Conservation (phyloP, 2,113 vertebrate species). For the Alouatta palliata region DNA sequence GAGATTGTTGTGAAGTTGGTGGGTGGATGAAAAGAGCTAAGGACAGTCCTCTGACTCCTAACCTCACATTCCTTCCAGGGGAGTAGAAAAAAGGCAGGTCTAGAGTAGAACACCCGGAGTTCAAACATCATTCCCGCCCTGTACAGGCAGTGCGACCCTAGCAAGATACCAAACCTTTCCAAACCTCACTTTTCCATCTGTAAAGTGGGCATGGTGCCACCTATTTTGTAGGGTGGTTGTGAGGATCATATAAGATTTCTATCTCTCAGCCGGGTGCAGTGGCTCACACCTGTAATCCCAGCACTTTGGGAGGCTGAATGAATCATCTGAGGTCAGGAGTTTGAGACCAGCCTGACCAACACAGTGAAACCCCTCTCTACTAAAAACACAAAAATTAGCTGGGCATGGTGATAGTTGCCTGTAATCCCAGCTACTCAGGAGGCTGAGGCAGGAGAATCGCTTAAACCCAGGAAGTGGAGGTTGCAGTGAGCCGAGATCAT, state of each 20-base stretch:
- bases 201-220: neutral
- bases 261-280: rapidly evolving
- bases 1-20: neutral
- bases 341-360: too few species aligned
- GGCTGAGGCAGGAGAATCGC: too few species aligned
- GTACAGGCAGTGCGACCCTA: neutral
- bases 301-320: too few species aligned
- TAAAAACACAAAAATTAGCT: too few species aligned
- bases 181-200: neutral
- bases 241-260: neutral
- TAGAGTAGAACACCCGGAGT: neutral
- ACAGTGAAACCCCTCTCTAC: too few species aligned
- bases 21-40: neutral
- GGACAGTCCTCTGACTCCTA: neutral
- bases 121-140: neutral
- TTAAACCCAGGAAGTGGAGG: too few species aligned
- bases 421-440: too few species aligned
- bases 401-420: too few species aligned
- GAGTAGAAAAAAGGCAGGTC: neutral
- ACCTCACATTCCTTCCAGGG: neutral
- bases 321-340: too few species aligned
- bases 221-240: neutral
- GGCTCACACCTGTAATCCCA: too few species aligned
- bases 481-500: too few species aligned
- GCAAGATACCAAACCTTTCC: neutral